Base-by-base conservation (phyloP, 2,888 invertebrate species). In the Drosophila kambysellisi region DNA sequence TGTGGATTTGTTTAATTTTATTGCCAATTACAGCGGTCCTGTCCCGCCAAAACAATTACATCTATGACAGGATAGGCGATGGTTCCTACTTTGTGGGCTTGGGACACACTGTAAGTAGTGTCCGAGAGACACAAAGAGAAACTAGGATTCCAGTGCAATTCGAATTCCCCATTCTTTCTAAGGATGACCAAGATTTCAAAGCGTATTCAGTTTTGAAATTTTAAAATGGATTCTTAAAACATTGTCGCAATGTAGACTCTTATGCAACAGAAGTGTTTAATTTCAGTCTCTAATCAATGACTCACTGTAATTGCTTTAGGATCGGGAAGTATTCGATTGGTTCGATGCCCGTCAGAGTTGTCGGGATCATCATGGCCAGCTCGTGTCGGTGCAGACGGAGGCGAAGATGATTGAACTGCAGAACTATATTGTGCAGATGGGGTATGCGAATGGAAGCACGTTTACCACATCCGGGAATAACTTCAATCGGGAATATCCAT, bases 381-480 rank as follows among this genome's bases (percentile, higher is more conserved):
- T 83, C 0, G 41, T 84, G 0, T 72, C 85, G 1, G 41, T 82
- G n/a, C 57, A 48, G n/a, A 70, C 52, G 0, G 6, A n/a, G 0
- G 17, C 37, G 0, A 25, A 87, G 25, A 20, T 87, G 51, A 8
- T 3, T 0, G 20, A 41, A 0, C 29, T 87, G 7, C 67, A 75
- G 25, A 8, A 35, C 1, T 77, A 73, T 54, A 43, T 86, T 15
- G 3, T 58, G 0, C 12, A 52, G 0, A 52, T 33, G 17, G 75
- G 70, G 0, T 84, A 61, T 51, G 11, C 32, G 8, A 75, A 87
- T 52, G 85, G 85, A 1, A 79, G 58, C 25, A 63, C 57, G 1
- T 87, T 83, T 17, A 17, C 71, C 12, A 83, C 83, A 5, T 84
- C 83, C 0, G 83, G 66, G 0, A 50, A 77, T 29, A 87, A 62